Evolutionary conservation across 2,888 invertebrate species (phyloP), one percentile per base, ranked within the genome.

Genomic region (Melanostoma mellinum): DNA sequence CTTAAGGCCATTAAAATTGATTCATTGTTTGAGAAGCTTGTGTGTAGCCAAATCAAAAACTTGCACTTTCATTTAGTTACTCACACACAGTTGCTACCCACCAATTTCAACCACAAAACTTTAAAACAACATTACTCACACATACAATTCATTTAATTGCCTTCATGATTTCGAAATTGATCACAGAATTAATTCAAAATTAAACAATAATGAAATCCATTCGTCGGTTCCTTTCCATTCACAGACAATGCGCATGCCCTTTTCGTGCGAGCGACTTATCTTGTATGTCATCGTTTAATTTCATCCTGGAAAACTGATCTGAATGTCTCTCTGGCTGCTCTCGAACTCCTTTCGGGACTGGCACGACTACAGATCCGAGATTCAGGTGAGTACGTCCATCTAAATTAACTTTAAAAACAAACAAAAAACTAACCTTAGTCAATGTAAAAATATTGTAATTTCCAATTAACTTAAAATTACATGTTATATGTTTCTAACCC

Each of bases 221-320:
- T 20, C 20, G 20, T 20, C 20, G 20, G 20, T 20, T 20, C 20
- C 20, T 20, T 20, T 20, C 1, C 20, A 20, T 82, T 89, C 88
- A 86, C 90, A 97, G 97, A 97, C 92, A 96, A 96, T 60, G 96
- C 96, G 0, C 95, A 96, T 89, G 97, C 97, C 2, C 91, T 99
- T 85, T 98, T 98, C 88, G 97, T 98, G 0, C 94, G 97, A 78
- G 97, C 98, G 5, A 97, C 98, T 0, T 97, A 98, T 89, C 93
- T 98, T 87, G 98, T 98, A 44, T 99, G 98, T 89, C 98, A 98
- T 91, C 95, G 98, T 32, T 93, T 99, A 77, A 98, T 98, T 89
- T 97, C 98, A 0, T 96, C 97, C 0, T 99, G 98, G 98, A 98
- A 98, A 92, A 95, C 96, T 0, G 98, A 99, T 91, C 92, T 98